Evolutionary conservation across 2,888 invertebrate genomes (phyloP), one percentile per base, ranked within the genome.

Genomic region (Netelia inedita): DNA sequence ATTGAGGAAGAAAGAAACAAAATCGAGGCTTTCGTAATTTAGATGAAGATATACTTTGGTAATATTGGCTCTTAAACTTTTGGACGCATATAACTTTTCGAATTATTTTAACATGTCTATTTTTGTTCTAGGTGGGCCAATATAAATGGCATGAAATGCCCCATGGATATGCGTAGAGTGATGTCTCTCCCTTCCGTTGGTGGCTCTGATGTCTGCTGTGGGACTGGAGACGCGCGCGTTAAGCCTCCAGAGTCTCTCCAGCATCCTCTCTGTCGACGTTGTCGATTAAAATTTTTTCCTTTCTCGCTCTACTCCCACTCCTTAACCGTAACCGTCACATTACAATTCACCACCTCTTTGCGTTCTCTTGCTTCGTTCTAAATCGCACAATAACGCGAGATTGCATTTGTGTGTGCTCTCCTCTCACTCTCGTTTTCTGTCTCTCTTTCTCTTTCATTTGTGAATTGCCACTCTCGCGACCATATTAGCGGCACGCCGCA

Each of bases 191-290:
- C 19, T n/a, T 65, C 68, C 80, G 28, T 19, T 28, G 23, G 66
- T 2, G 19, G 76, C 72, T 43, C 68, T 57, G 59, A 14, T 6
- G 8, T 28, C 35, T 71, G 53, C 57, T n/a, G 23, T 53, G 65
- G 41, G 76, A 43, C 66, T 75, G 46, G 61, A 68, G 73, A 74
- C 50, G 61, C 79, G 68, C 59, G 73, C 59, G 35, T 10, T 21
- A 23, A 21, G n/a, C 71, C 41, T 55, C 21, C 50, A 68, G 63
- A 19, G 59, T 28, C 28, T 65, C 53, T 81, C 81, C 84, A 84
- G 84, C 84, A 84, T 84, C 84, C 84, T 79, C 23, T 55, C 72
- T 73, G 55, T 81, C 78, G 82, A 79, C 85, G 57, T 73, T 73
- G 73, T 79, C 71, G 82, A 82, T 85, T 79, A 72, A 72, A 72